These are phyloP conservation scores for Tauraco hartlaubi DNA, from an alignment of 2,797 vertebrate genomes.

Conservation along the genomic window DNA sequence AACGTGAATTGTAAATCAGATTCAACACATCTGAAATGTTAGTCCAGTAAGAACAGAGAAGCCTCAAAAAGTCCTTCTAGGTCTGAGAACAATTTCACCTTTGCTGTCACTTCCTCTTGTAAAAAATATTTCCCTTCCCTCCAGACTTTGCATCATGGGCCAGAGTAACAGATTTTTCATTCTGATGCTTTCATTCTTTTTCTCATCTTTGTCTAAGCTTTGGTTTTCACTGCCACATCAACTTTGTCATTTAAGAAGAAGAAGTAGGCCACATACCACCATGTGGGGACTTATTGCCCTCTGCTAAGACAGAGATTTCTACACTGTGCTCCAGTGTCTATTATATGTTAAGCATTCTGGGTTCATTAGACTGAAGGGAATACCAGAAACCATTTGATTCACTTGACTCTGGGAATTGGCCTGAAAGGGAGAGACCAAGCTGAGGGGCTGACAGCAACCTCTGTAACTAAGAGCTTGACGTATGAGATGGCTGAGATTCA, in stretches of 20 bases:
- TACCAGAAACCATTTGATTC: not conserved
- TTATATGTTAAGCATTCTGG: not conserved
- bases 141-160: not conserved
- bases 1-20: constrained; percentile 38
- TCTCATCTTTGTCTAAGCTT: not conserved
- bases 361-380: not conserved
- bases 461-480: not conserved
- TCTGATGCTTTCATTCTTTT: not conserved
- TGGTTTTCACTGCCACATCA: not conserved
- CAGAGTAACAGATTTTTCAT: not conserved
- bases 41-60: not conserved
- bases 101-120: not conserved
- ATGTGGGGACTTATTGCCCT: not conserved
- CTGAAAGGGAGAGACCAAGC: not conserved
- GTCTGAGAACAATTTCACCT: not conserved
- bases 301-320: not conserved
- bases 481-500: not conserved
- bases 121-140: not conserved
- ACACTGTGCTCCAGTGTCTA: not conserved
- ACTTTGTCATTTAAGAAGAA: not conserved
- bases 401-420: not conserved
- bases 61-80: not conserved
- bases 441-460: not conserved
- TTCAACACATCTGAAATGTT: not conserved
- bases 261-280: not conserved